Percentiles rank a stretch among this genome's conserved stretches.
Evolutionary conservation across 2,797 vertebrate genomes (phyloP).

Genomic region (Cryptoblepharus egeriae): DNA sequence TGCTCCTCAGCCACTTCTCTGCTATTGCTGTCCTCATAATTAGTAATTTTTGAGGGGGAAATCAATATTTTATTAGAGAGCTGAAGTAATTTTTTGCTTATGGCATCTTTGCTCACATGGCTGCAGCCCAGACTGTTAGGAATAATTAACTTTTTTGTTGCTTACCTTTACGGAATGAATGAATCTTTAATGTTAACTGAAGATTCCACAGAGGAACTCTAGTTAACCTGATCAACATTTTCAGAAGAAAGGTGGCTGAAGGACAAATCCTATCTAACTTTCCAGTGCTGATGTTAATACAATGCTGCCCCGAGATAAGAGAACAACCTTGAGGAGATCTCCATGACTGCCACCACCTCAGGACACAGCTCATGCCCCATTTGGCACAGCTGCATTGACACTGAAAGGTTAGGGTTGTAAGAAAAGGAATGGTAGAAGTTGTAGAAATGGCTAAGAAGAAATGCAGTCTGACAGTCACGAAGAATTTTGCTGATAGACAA

Average conservation of each 20-base stretch:
- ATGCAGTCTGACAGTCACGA: accelerated
- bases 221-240: slow-evolving; percentile 22
- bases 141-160: slow-evolving; percentile 53
- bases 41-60: not conserved
- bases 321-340: too few species aligned
- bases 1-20: accelerated
- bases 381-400: too few species aligned
- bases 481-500: accelerated
- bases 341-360: too few species aligned
- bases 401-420: too few species aligned
- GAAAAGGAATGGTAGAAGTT: not conserved
- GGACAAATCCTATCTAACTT: too few species aligned
- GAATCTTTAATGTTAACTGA: slow-evolving; percentile 42
- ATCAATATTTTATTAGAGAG: slow-evolving; percentile 44
- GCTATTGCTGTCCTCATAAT: not conserved
- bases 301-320: too few species aligned
- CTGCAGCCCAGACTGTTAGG: not conserved
- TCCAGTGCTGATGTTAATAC: too few species aligned
- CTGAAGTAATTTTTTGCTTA: slow-evolving; percentile 13
- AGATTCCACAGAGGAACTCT: not conserved
- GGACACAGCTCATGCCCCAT: too few species aligned
- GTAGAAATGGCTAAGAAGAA: not conserved
- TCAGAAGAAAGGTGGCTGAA: not conserved
- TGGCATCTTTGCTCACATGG: not conserved
- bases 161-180: slow-evolving; percentile 46